Base-by-base conservation (phyloP, 2,888 invertebrate genomes). In the Selenia dentaria region DNA sequence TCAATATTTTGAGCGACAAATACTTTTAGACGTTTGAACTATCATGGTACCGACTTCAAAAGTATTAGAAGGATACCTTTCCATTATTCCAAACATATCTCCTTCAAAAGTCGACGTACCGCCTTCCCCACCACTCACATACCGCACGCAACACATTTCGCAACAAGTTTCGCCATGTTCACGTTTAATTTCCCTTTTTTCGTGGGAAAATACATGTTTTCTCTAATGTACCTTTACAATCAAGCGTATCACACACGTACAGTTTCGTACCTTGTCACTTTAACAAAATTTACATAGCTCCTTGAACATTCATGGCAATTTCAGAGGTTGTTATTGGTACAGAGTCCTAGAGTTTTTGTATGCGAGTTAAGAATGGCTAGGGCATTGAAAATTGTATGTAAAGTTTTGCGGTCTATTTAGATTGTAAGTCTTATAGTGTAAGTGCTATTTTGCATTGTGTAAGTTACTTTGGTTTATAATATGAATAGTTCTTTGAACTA, bases 141-240 rank as follows among this genome's bases (percentile, higher is more conserved):
- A 43, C 54, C 44, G 51, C 54, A 57, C 33, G 47, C 38, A 44
- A 45, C 49, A 45, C 52, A 51, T 55, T 51, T 54, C 20, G 53
- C 54, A 62, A 60, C 41, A 40, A 22, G 47, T 62, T 62, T 49
- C 58, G 31, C 54, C 52, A 60, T 34, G 25, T 22, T 20, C 42
- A 37, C 40, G 40, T 40, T 46, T 55, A 73, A 74, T 83, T 88
- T 88, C 83, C 82, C 84, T 86, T 87, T 86, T 88, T 88, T 85
- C 86, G 87, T 86, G 87, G 83, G 89, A 87, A 87, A 56, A 36
- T 35, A 24, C 41, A 58, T 74, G 79, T 87, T 87, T 87, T 87
- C 88, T 82, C 85, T 74, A 68, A 71, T 71, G 65, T 64, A 58
- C 52, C 55, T 40, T 20, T 22, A 47, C 47, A 46, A 40, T 46